A percentile compares a stretch with the other conserved stretches of the same genome.
Conservation (phyloP, 2,113 vertebrate species). For the Sebastes schlegelii region DNA sequence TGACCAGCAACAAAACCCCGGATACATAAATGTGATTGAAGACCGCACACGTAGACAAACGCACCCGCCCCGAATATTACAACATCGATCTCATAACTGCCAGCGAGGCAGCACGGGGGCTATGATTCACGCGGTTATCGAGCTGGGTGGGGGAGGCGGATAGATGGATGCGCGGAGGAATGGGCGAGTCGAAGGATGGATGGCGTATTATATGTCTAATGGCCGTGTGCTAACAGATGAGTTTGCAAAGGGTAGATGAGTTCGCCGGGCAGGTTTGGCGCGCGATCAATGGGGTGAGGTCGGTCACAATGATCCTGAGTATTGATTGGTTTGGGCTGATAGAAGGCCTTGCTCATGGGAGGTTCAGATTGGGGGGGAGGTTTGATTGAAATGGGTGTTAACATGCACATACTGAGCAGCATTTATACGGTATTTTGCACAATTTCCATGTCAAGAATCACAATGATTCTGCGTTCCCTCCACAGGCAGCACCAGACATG, state of each 20-base stretch:
- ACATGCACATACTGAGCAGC: not conserved
- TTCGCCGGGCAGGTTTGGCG: conserved; percentile 10
- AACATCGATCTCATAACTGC: conserved; percentile 61
- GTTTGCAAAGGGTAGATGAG: conserved; percentile 39
- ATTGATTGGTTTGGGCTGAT: conserved; percentile 68
- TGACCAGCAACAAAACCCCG: conserved; percentile 39
- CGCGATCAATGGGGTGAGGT: conserved; percentile 57
- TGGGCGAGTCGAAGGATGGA: conserved; percentile 26
- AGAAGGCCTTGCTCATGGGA: conserved; percentile 8
- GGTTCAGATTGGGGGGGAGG: not conserved
- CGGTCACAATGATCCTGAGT: conserved; percentile 40
- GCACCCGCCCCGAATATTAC: conserved; percentile 47
- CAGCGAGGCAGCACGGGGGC: not conserved
- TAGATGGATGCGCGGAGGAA: conserved; percentile 3
- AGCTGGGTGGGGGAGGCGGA: conserved; percentile 5
- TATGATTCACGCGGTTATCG: conserved; percentile 50
- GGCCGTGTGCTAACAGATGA: conserved; percentile 59
- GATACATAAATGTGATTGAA: conserved; percentile 34
- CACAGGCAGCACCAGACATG: not conserved
- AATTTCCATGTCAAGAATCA: not conserved
- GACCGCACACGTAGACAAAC: not conserved
- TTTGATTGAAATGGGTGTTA: not conserved
- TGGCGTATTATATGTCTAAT: conserved; percentile 47
- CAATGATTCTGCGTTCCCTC: not conserved
- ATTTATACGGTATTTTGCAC: not conserved